phyloP scores from a whole-genome alignment of 2,888 invertebrate species.

The Scaptomyza cyrtandrae region DNA sequence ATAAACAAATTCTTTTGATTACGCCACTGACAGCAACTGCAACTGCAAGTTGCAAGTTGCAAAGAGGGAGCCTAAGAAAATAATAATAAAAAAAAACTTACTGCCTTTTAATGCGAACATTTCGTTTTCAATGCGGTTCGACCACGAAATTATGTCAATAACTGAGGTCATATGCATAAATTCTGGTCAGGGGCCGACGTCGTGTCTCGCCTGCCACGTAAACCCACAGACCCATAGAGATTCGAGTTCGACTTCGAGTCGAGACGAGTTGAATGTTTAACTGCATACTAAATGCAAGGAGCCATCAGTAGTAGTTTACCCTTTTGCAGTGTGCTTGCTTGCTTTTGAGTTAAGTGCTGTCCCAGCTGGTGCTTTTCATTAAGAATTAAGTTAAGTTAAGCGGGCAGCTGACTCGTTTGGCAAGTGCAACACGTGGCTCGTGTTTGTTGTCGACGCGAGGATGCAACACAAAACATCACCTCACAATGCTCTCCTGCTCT shows the following conservation, averaged over 20 bases:
- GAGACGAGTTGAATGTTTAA: too few species aligned
- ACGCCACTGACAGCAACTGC: constrained; percentile 14
- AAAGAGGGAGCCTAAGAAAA: constrained; percentile 11
- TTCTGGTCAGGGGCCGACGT: constrained; percentile 61
- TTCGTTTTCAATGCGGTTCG: constrained; percentile 68
- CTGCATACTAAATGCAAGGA: constrained; percentile 71
- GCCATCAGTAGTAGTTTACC: constrained; percentile 13
- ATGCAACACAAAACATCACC: neutral
- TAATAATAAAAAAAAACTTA: constrained; percentile 9
- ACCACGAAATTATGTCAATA: constrained; percentile 79
- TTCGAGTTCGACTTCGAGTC: constrained; percentile 1
- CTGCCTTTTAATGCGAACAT: constrained; percentile 56
- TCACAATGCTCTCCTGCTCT: neutral
- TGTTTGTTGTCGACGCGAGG: constrained; percentile 53
- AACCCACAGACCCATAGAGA: constrained; percentile 74
- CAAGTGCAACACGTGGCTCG: constrained; percentile 75
- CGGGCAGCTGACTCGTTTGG: constrained; percentile 49
- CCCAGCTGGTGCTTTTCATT: constrained; percentile 62
- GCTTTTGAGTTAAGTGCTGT: constrained; percentile 2
- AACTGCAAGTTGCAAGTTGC: neutral
- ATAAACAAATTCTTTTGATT: neutral
- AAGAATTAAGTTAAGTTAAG: constrained; percentile 54
- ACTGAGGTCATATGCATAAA: constrained; percentile 80
- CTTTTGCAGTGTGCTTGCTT: neutral
- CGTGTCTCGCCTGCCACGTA: constrained; percentile 61